Evolutionary conservation across 2,888 invertebrate genomes (phyloP), one percentile per base, ranked within the genome.

Genomic region (Tiphia femorata): DNA sequence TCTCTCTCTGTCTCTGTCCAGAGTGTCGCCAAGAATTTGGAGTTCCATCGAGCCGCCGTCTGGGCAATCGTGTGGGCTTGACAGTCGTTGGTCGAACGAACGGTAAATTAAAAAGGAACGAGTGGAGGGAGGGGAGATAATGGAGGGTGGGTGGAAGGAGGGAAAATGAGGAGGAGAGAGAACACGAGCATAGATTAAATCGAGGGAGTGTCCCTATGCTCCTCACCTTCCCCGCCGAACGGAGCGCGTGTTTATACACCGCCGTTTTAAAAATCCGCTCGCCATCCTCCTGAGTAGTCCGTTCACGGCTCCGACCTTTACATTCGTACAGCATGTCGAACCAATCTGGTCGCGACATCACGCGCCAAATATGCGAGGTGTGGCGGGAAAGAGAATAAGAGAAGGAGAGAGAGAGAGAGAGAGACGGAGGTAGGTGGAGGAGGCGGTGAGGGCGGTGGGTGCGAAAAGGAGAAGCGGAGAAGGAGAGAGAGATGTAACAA

Each of bases 361-460:
- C 75, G 77, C 76, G 77, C 77, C 76, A 80, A 80, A 79, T 79
- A 80, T 80, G 79, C 74, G 79, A 80, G 80, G 80, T 77, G 80
- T 80, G 80, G 79, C 79, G 64, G 58, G 64, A 42, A 49, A 49
- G 61, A 49, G 35, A 56, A 21, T 49, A 17, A 43, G 49, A 35
- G 35, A 35, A n/a, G 27, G 43, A 51, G 40, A 46, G 38, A 46
- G 51, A 53, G 38, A 21, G 49, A 29, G 50, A 54, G 57, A 21
- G 42, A 47, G 46, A 46, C 10, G 69, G 76, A 76, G 57, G 55
- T 53, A 19, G 44, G n/a, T n/a, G n/a, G 38, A 46, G 51, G 50
- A 35, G 17, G 49, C 21, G 50, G 53, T 55, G 17, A 37, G 42
- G 46, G 41, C 10, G 69, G 76, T 75, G 57, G 55, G 55, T 14